These are phyloP conservation scores for Pelvicachromis taeniatus DNA, from an alignment of 2,113 vertebrate species.

Conservation along the genomic window DNA sequence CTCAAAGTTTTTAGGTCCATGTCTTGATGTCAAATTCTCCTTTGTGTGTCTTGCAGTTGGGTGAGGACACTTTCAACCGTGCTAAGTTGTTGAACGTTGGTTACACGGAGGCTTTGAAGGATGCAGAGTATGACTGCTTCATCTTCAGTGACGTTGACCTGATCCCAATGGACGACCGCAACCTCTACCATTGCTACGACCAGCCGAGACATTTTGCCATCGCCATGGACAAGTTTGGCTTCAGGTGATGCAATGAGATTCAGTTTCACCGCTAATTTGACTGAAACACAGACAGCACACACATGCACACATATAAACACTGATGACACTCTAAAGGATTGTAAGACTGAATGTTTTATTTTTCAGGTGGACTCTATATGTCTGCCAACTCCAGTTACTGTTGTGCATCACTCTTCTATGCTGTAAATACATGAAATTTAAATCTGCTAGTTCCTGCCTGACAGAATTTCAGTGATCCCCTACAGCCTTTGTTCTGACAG, in stretches of 20 bases:
- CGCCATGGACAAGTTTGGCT: conserved; percentile 88
- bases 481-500: conserved; percentile 1
- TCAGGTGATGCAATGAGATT: conserved; percentile 58
- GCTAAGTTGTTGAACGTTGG: conserved; percentile 95
- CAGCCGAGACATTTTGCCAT: conserved; percentile 96
- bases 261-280: background rate
- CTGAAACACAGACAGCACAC: background rate
- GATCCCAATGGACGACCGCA: conserved; percentile 98
- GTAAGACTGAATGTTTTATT: background rate
- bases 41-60: conserved; percentile 72
- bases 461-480: background rate
- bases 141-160: conserved; percentile 98
- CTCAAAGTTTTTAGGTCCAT: background rate
- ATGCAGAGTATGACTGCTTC: conserved; percentile 93
- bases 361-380: background rate
- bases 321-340: background rate
- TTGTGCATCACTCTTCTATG: background rate
- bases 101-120: conserved; percentile 90
- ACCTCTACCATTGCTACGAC: conserved; percentile 96
- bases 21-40: background rate
- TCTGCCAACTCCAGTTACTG: background rate
- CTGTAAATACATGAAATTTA: background rate
- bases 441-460: background rate
- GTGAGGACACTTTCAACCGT: conserved; percentile 95
- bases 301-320: background rate